Evolutionary conservation across 2,888 invertebrate genomes (phyloP), one percentile per base, ranked within the genome.

Genomic region (Therioaphis trifolii): DNA sequence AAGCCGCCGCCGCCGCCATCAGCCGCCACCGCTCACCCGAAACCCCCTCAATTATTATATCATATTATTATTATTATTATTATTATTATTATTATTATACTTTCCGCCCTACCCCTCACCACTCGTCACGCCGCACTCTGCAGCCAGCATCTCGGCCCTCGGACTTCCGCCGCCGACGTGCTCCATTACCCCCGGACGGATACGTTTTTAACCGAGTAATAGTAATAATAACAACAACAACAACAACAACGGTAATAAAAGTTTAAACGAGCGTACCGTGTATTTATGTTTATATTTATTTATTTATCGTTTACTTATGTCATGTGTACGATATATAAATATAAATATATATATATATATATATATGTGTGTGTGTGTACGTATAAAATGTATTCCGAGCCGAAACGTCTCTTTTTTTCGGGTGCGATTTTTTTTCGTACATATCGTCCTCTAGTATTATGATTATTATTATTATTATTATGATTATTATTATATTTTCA

Each of bases 61-160:
- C n/a, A 69, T 24, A 69, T n/a, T 69, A 69, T 69, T 35, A 69
- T 69, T 55, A 24, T 18, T 74, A 46, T 55, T 49, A 49, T 49
- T 52, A 58, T 58, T 24, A 55, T 21, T 21, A 24, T 11, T 55
- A 55, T 24, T 21, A n/a, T 55, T 15, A 46, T 46, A 46, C 58
- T 9, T 9, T 24, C 24, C 12, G 3, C 58, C 58, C 35, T 35
- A 7, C 35, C 35, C 35, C n/a, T n/a, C 35, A 58, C 58, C 58
- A 9, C 24, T 21, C 24, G 58, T 21, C 7, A 35, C 35, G 35
- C 24, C 21, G 12, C 24, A n/a, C n/a, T n/a, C n/a, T n/a, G n/a
- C n/a, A n/a, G n/a, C n/a, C n/a, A 24, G 58, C 58, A 11, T 58
- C 58, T 5, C 7, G n/a, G n/a, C 58, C 21, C 21, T 46, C 11